phyloP scores from a whole-genome alignment of 2,797 vertebrate species.

The Sus cebifrons region DNA sequence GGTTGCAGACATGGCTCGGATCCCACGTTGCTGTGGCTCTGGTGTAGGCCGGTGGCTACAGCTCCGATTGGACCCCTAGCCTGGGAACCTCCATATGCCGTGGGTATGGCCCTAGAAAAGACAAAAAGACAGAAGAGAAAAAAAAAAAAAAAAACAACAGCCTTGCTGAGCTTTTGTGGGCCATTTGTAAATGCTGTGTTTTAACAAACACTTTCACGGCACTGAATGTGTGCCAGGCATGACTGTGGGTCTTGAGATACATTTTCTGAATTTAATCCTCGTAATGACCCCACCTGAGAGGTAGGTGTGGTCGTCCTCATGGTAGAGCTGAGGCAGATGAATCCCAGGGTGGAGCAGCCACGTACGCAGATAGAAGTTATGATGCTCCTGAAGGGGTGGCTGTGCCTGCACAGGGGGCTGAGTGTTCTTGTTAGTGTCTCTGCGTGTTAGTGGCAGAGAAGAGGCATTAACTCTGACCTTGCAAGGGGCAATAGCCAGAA shows the following conservation, averaged over 20 bases:
- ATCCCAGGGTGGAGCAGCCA: neutral
- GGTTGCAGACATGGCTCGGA: too few species aligned
- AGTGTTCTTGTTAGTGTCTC: neutral
- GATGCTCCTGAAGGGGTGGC: neutral
- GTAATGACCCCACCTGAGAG: neutral
- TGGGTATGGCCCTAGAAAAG: too few species aligned
- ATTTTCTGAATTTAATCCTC: slow-evolving; percentile 40
- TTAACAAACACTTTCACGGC: neutral
- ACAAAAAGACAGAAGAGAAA: too few species aligned
- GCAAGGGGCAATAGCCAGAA: slow-evolving; percentile 1
- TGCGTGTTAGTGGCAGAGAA: neutral
- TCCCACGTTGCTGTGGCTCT: too few species aligned
- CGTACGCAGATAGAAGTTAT: neutral
- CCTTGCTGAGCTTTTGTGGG: neutral
- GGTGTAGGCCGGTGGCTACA: too few species aligned
- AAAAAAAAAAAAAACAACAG: neutral
- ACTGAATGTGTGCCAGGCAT: neutral
- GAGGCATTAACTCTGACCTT: slow-evolving; percentile 21
- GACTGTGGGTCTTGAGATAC: neutral
- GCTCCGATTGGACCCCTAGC: too few species aligned
- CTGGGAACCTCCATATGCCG: too few species aligned
- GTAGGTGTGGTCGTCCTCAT: neutral
- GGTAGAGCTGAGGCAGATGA: neutral
- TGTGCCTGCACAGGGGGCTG: neutral
- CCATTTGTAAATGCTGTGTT: neutral